Evolutionary conservation across 1,140 invertebrate species (phyloP), one percentile per base, ranked within the genome.

Genomic region (Drosophila ananassae): DNA sequence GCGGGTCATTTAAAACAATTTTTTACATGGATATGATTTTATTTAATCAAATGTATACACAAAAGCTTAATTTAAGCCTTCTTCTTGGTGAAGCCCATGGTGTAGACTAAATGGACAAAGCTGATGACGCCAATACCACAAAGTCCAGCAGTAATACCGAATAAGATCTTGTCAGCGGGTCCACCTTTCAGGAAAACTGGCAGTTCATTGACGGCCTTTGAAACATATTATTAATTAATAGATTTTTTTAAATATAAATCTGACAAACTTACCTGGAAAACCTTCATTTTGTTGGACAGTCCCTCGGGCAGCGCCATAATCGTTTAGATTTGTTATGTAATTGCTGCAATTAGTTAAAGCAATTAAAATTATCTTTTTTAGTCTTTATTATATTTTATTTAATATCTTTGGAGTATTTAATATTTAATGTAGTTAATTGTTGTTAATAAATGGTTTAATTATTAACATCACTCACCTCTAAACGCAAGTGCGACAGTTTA

Each of bases 121-220:
- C 84, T 77, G 2, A 92, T 4, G 9, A 92, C n/a, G 12, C 91
- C 91, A 13, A 92, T 6, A 6, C 90, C 91, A 25, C 91, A 92
- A 6, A 92, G 58, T 21, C 68, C 91, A 1, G 75, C 68, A 24
- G 91, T 92, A 21, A 90, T 73, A 50, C 91, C 91, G 66, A 92
- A 91, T 3, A 92, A 53, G 10, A 52, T 60, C 61, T 90, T 90
- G n/a, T 92, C 91, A 9, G 47, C 60, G 56, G 91, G 90, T 8
- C 91, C 91, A 21, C 91, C 91, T 56, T 91, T 92, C 25, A 92
- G 66, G 22, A 91, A 92, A 52, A 92, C 79, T 1, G 91, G 90
- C 30, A 92, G 30, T 60, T 89, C 78, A 54, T 90, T 92, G n/a
- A 75, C 62, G 46, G 91, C 89, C 91, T 90, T 17, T 41, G 58